These are phyloP conservation scores for Papilio gigon DNA, from an alignment of 2,888 invertebrate species.

Conservation along the genomic window DNA sequence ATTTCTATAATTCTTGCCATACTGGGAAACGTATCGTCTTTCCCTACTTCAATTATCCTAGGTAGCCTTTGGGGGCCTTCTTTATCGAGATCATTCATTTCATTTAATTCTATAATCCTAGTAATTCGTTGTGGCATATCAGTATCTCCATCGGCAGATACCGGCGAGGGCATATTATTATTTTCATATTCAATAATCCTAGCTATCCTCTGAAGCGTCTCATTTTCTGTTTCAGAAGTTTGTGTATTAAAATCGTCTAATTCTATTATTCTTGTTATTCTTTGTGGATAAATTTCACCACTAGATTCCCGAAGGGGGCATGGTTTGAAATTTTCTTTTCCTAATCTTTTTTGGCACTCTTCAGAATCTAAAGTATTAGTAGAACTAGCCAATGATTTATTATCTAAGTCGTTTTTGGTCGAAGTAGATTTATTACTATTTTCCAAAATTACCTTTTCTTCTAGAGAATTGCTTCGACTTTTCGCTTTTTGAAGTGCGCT, in stretches of 20 bases:
- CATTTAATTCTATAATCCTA: conserved; percentile 73
- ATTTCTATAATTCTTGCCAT: conserved; percentile 80
- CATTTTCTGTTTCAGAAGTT: conserved; percentile 62
- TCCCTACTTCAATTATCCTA: conserved; percentile 71
- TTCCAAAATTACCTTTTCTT: conserved; percentile 73
- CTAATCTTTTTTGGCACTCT: conserved; percentile 51
- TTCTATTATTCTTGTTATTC: conserved; percentile 77
- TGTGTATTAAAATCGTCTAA: conserved; percentile 67
- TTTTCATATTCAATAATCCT: conserved; percentile 76
- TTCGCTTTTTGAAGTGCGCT: conserved; percentile 76
- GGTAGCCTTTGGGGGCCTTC: conserved; percentile 67
- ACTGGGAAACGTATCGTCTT: conserved; percentile 73
- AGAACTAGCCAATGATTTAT: conserved; percentile 64
- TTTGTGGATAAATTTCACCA: conserved; percentile 66
- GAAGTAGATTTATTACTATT: conserved; percentile 62
- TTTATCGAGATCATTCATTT: conserved; percentile 67
- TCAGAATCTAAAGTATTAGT: conserved; percentile 62
- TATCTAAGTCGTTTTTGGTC: conserved; percentile 67
- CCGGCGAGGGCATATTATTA: conserved; percentile 59
- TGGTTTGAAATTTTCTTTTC: conserved; percentile 59
- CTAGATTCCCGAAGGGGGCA: conserved; percentile 47
- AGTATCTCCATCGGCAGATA: conserved; percentile 56
- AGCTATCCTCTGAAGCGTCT: conserved; percentile 73
- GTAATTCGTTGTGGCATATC: conserved; percentile 72
- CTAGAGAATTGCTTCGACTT: conserved; percentile 74